Base-by-base conservation (phyloP, 2,888 invertebrate genomes). In the Rhingia campestris region DNA sequence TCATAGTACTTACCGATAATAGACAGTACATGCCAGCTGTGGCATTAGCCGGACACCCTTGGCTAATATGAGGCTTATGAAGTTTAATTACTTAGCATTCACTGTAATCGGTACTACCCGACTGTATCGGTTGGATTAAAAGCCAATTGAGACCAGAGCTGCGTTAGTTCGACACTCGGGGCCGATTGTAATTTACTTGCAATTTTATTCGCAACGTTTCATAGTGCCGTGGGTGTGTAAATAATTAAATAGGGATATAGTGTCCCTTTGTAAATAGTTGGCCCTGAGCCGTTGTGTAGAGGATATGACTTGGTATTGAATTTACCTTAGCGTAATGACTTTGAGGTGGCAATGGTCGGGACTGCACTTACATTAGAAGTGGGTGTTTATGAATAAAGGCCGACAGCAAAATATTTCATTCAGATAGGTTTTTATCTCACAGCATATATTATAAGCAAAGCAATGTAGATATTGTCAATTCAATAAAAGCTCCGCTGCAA, bases 51-150 rank as follows among this genome's bases (percentile, higher is more conserved):
- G 22, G 2, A 22, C 22, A 22, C 22, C 12, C 39, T 4, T 45
- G 59, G 75, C 51, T 75, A 53, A 75, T 67, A 43, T 53, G 51
- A 53, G 54, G 67, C 75, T 67, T 75, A 75, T 59, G 61, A 67
- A 75, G 59, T 75, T 75, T 67, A 75, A 67, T 67, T 75, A 75
- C 59, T 45, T 59, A 43, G 49, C 58, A 53, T 58, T 32, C 45
- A 59, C 59, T 59, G 51, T 35, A 41, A 51, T 51, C 56, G 22
- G 22, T 41, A 43, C 43, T 14, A 35, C 6, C 64, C 33, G 12
- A 6, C 12, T 43, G 33, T 54, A 2, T 37, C 7, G 53, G 37
- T 47, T 66, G 41, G 3, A 22, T 22, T 22, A 22, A 22, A 30
- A 30, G 41, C 51, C 51, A 35, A 39, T 59, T 7, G 43, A 56